Evolutionary conservation across 2,888 invertebrate species (phyloP).

Genomic region (Tetragonula carbonaria): DNA sequence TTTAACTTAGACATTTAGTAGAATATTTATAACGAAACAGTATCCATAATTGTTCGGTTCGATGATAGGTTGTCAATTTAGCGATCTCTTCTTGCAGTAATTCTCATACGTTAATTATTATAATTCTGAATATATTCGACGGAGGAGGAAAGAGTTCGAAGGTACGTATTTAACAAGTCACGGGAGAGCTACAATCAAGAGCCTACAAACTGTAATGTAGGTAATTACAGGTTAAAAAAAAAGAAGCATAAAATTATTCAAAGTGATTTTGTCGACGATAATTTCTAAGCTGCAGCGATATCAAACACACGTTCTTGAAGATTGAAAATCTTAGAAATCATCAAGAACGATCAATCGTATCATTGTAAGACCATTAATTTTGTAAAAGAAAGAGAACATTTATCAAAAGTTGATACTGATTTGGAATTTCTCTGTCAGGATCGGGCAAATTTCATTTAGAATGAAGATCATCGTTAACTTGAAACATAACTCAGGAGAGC

Average conservation of each 20-base stretch:
- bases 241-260: background rate
- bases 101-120: background rate
- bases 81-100: background rate
- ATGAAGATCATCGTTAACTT: no score
- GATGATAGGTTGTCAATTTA: background rate
- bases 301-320: background rate
- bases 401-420: no score
- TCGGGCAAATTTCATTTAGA: no score
- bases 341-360: background rate
- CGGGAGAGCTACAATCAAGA: background rate
- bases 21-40: background rate
- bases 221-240: background rate
- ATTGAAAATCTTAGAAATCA: background rate
- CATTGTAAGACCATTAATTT: no score
- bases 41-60: background rate
- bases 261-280: conserved; percentile 2
- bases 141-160: background rate
- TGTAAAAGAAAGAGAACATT: no score
- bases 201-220: background rate
- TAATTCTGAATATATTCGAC: background rate
- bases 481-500: no score
- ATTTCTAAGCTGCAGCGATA: background rate
- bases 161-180: background rate
- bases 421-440: no score
- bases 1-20: background rate